Evolutionary conservation across 2,888 invertebrate genomes (phyloP).

Genomic region (Yponomeuta evonymella): DNA sequence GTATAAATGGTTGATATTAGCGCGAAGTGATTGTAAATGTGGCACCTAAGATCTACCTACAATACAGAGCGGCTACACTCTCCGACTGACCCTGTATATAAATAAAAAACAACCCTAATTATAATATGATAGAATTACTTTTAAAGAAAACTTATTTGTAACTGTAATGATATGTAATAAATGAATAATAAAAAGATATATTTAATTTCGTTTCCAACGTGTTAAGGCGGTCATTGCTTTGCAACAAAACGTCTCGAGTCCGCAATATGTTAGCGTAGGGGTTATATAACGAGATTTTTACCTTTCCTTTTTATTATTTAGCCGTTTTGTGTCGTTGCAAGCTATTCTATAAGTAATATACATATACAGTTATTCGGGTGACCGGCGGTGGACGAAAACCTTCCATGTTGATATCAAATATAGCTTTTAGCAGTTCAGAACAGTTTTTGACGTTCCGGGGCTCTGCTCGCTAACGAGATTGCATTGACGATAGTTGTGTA

Average conservation of each 20-base stretch:
- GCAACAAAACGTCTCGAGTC: background rate
- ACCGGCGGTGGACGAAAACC: slow-evolving; percentile 6
- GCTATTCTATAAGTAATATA: slow-evolving; percentile 9
- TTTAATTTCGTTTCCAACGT: slow-evolving; percentile 17
- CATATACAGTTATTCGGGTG: background rate
- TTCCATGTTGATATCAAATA: background rate
- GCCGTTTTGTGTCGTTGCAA: slow-evolving; percentile 27
- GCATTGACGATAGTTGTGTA: too few species aligned
- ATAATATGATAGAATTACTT: slow-evolving; percentile 17
- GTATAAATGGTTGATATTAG: background rate
- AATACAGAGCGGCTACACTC: background rate
- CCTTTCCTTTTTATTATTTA: slow-evolving; percentile 26
- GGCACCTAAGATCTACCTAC: background rate
- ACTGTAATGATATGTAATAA: slow-evolving; percentile 20
- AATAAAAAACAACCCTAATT: slow-evolving; percentile 13
- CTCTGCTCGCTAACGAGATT: too few species aligned
- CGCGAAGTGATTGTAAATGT: too few species aligned
- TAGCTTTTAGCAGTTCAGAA: too few species aligned
- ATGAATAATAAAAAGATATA: slow-evolving; percentile 14
- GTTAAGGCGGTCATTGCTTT: slow-evolving; percentile 12
- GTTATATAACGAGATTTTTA: slow-evolving; percentile 32
- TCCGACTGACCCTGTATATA: slow-evolving; percentile 3
- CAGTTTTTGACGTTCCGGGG: too few species aligned
- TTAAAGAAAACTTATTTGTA: slow-evolving; percentile 17
- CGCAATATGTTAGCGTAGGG: slow-evolving; percentile 22